Evolutionary conservation across 1,140 invertebrate species (phyloP).

Genomic region (Diorhabda sublineata): DNA sequence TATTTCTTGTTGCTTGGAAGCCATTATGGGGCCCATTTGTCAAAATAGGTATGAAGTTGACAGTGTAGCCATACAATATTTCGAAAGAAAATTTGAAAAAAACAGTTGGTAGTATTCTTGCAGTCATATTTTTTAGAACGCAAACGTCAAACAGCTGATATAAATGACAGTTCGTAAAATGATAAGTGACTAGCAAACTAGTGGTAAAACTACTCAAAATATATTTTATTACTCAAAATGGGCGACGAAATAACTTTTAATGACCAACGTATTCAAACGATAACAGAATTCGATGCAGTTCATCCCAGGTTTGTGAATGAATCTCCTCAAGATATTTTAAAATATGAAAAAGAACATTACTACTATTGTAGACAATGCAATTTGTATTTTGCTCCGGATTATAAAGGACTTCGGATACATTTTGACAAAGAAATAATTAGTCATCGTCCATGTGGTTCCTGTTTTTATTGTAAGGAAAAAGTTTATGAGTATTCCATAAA

Average conservation of each 20-base stretch:
- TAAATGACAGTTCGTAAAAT: too few relatives aligned
- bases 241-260: background rate
- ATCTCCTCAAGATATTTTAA: conserved; percentile 23
- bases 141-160: too few relatives aligned
- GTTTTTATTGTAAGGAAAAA: conserved; percentile 37
- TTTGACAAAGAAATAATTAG: conserved; percentile 32
- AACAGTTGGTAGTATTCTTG: too few relatives aligned
- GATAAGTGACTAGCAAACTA: too few relatives aligned
- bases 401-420: conserved; percentile 31
- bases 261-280: conserved; percentile 4
- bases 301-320: conserved; percentile 37
- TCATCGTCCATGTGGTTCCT: conserved; percentile 31
- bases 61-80: background rate
- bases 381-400: conserved; percentile 33
- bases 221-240: background rate
- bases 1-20: conserved; percentile 44
- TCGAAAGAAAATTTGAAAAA: too few relatives aligned
- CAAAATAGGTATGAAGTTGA: background rate
- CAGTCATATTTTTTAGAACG: background rate
- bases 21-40: conserved; percentile 39
- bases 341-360: conserved; percentile 33
- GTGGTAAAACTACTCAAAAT: too few relatives aligned
- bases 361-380: conserved; percentile 35
- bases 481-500: conserved; percentile 36
- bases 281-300: conserved; percentile 35